These are phyloP conservation scores for Caenorhabditis sp. DNA, from an alignment of 2,888 invertebrate genomes.

Conservation along the genomic window DNA sequence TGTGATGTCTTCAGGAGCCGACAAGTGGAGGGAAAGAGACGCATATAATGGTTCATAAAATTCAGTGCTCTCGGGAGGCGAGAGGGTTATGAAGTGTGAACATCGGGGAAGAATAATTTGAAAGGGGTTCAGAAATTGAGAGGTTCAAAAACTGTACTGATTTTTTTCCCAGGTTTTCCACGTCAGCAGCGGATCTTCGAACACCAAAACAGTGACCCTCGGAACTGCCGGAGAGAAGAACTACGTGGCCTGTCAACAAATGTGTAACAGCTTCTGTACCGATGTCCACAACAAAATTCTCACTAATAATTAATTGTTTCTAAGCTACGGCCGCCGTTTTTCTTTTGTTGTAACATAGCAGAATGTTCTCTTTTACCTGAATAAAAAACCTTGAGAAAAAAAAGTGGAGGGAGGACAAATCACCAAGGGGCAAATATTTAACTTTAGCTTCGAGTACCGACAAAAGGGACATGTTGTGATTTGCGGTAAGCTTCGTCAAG, in stretches of 20 bases:
- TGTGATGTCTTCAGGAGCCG: neutral
- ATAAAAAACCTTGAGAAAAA: neutral
- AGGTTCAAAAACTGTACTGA: neutral
- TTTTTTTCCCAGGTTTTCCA: constrained; percentile 49
- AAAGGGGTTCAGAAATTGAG: too few species aligned
- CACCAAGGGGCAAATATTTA: too few species aligned
- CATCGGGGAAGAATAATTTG: too few species aligned
- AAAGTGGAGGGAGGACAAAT: too few species aligned
- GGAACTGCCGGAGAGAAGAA: constrained; percentile 63
- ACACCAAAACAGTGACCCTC: constrained; percentile 51
- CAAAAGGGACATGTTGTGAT: constrained; percentile 9
- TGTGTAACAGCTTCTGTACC: constrained; percentile 63
- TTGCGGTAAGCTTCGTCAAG: neutral
- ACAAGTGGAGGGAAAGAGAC: too few species aligned
- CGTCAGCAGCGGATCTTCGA: constrained; percentile 59
- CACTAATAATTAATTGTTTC: constrained; percentile 26
- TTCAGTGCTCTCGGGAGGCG: too few species aligned
- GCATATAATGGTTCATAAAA: too few species aligned
- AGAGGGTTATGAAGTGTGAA: too few species aligned
- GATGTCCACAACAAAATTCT: constrained; percentile 55
- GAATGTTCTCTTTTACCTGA: neutral
- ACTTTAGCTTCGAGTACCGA: neutral
- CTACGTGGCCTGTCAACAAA: constrained; percentile 60
- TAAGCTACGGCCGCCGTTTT: too few species aligned
- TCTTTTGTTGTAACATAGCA: neutral